Evolutionary conservation across 2,113 vertebrate species (phyloP).

Genomic region (Synchiropus splendidus): DNA sequence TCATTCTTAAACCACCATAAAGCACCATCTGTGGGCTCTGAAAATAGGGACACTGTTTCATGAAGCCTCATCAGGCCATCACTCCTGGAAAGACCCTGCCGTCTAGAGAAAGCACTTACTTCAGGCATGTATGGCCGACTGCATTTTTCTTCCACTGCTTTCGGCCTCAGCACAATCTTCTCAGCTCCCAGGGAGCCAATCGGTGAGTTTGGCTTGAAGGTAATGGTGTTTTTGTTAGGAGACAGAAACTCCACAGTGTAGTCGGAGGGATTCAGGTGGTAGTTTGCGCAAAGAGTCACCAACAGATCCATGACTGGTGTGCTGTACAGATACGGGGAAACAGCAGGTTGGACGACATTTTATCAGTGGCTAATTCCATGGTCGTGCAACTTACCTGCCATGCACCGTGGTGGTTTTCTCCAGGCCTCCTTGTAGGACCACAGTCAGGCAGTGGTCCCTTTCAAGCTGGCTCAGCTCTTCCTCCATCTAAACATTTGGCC

Average conservation of each 20-base stretch:
- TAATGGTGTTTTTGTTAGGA: conserved; percentile 74
- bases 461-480: conserved; percentile 71
- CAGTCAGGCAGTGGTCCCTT: conserved; percentile 71
- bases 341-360: neutral
- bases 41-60: too few relatives aligned
- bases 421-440: conserved; percentile 78
- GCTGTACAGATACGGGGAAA: conserved; percentile 45
- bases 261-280: conserved; percentile 86
- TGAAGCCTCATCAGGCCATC: too few relatives aligned
- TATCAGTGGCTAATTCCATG: neutral
- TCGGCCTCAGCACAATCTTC: conserved; percentile 81
- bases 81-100: neutral
- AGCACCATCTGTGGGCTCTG: too few relatives aligned
- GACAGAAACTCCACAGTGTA: conserved; percentile 81
- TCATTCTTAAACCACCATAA: too few relatives aligned
- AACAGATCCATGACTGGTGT: conserved; percentile 91
- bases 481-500: conserved; percentile 58
- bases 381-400: conserved; percentile 66
- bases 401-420: conserved; percentile 74
- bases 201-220: conserved; percentile 87
- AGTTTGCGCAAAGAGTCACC: conserved; percentile 82
- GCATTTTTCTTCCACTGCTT: conserved; percentile 68
- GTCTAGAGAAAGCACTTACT: conserved; percentile 53
- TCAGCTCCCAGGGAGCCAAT: conserved; percentile 84
- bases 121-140: conserved; percentile 81